phyloP scores from a whole-genome alignment of 2,797 vertebrate species.

The Strix occidentalis region DNA sequence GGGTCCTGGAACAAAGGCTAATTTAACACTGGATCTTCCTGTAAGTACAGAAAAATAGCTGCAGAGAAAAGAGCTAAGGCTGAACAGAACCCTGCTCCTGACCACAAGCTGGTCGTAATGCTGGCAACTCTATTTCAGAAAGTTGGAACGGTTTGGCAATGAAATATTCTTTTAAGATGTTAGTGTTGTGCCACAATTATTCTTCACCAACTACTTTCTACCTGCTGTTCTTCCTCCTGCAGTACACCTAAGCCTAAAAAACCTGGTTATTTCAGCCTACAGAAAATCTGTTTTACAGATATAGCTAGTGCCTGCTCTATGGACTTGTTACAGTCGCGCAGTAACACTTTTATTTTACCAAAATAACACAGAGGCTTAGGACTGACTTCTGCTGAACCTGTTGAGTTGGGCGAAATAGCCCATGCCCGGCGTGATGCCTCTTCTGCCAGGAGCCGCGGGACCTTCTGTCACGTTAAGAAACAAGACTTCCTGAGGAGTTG shows the following conservation, averaged over 20 bases:
- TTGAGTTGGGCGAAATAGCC: neutral
- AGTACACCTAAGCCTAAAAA: neutral
- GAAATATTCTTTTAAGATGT: neutral
- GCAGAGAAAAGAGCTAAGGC: neutral
- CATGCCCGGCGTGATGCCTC: rapidly evolving
- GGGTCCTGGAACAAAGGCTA: neutral
- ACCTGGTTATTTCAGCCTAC: neutral
- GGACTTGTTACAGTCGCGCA: neutral
- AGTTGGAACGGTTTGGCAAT: neutral
- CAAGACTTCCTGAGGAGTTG: neutral
- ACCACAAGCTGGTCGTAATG: neutral
- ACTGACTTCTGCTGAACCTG: neutral
- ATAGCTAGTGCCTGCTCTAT: neutral
- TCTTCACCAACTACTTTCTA: neutral
- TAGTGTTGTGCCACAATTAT: too few relatives aligned
- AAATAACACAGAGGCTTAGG: neutral
- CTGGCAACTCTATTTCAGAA: neutral
- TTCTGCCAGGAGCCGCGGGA: neutral
- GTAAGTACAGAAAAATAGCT: neutral
- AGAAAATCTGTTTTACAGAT: rapidly evolving
- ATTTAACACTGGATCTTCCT: neutral
- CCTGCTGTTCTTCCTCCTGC: rapidly evolving
- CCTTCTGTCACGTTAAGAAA: rapidly evolving
- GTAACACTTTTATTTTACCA: neutral
- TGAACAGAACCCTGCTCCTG: neutral